Percentiles rank a stretch among this genome's conserved stretches.
Evolutionary conservation across 2,888 invertebrate genomes (phyloP).

Genomic region (Galerucella pusilla): DNA sequence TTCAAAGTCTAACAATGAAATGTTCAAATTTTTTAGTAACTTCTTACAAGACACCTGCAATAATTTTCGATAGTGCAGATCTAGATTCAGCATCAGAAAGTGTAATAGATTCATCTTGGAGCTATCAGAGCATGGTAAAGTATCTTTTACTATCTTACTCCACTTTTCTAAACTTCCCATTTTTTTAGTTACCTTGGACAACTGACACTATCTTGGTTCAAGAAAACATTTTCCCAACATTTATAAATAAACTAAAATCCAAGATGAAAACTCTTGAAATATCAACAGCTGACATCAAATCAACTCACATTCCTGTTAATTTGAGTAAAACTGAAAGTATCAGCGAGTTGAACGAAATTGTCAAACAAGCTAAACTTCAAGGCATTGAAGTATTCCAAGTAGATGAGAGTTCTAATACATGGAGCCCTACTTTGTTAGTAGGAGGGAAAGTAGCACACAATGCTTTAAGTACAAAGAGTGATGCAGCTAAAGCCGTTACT

Average conservation of each 20-base stretch:
- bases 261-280: slow-evolving; percentile 51
- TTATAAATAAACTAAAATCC: slow-evolving; percentile 65
- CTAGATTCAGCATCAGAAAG: slow-evolving; percentile 69
- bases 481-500: slow-evolving; percentile 57
- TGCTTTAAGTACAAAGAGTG: slow-evolving; percentile 48
- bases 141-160: background rate
- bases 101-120: slow-evolving; percentile 67
- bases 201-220: slow-evolving; percentile 68
- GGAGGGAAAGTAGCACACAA: slow-evolving; percentile 55
- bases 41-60: slow-evolving; percentile 60
- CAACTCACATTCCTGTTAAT: slow-evolving; percentile 63
- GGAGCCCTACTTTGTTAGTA: slow-evolving; percentile 58
- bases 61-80: slow-evolving; percentile 69
- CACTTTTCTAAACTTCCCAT: background rate
- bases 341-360: slow-evolving; percentile 49
- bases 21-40: slow-evolving; percentile 35
- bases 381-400: slow-evolving; percentile 56
- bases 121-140: slow-evolving; percentile 67
- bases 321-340: slow-evolving; percentile 57
- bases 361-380: slow-evolving; percentile 51
- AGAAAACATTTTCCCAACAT: slow-evolving; percentile 66
- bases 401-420: slow-evolving; percentile 39
- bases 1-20: slow-evolving; percentile 33
- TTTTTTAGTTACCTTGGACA: slow-evolving; percentile 66
- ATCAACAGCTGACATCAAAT: slow-evolving; percentile 64